Evolutionary conservation across 2,113 vertebrate genomes (phyloP).

Genomic region (Paratilapia polleni): DNA sequence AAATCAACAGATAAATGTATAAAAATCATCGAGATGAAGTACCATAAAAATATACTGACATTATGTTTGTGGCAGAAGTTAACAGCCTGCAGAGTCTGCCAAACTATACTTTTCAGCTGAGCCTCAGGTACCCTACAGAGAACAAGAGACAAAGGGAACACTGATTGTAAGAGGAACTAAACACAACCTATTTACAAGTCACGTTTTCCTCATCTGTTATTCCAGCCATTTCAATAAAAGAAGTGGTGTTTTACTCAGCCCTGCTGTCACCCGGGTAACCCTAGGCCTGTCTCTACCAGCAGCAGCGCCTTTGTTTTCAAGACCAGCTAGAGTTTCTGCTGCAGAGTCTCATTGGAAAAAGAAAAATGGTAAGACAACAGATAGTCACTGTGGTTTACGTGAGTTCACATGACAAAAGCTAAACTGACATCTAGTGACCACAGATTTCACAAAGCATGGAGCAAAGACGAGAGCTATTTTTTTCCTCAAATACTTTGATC

Average conservation of each 20-base stretch:
- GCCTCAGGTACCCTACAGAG: slow-evolving; percentile 87
- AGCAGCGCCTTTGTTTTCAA: slow-evolving; percentile 75
- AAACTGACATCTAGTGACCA: neutral
- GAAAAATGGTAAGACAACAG: slow-evolving; percentile 30
- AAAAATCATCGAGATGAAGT: neutral
- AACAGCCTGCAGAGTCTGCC: slow-evolving; percentile 96
- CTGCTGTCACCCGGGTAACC: slow-evolving; percentile 60
- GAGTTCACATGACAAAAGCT: slow-evolving; percentile 20
- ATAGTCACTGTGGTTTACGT: neutral
- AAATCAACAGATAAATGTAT: neutral
- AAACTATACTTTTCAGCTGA: slow-evolving; percentile 92
- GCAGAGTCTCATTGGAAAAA: slow-evolving; percentile 40
- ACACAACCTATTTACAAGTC: slow-evolving; percentile 10
- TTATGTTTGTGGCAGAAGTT: slow-evolving; percentile 98
- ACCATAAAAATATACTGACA: slow-evolving; percentile 78
- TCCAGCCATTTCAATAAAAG: slow-evolving; percentile 19
- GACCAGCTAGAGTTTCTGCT: slow-evolving; percentile 75
- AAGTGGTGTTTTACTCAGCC: slow-evolving; percentile 35
- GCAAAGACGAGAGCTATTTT: neutral
- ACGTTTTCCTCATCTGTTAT: slow-evolving; percentile 20
- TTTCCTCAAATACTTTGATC: neutral
- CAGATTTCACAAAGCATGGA: neutral
- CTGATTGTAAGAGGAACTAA: slow-evolving; percentile 7
- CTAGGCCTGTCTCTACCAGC: slow-evolving; percentile 57
- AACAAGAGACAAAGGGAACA: slow-evolving; percentile 29